Base-by-base conservation (phyloP, 2,797 vertebrate species). In the Danio jaintianensis region DNA sequence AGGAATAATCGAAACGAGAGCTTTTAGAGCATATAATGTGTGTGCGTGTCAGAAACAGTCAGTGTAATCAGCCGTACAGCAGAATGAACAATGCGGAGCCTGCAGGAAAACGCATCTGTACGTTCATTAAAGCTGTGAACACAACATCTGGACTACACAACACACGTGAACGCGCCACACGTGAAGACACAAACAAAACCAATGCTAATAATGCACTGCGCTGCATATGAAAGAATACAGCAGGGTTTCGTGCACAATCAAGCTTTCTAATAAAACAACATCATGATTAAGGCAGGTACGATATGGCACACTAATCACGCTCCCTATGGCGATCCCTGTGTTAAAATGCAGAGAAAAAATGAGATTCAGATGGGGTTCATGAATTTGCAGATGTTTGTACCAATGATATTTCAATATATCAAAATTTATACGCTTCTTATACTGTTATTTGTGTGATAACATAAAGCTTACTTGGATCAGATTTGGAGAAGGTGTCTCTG, bases 401-500 rank as follows among this genome's bases (percentile, higher is more conserved):
- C 18, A 36, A 22, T 53, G 64, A 56, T n/a, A 43, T 71, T 73
- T 72, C 36, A 73, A 45, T 62, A 47, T 12, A 11, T 3, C 29
- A 13, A 29, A 77, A 64, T 36, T 7, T 29, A 45, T 10, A 0
- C 2, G 53, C 52, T 16, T 47, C 58, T 59, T 58, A 15, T 29
- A 40, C 43, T 22, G 67, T 53, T 22, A 70, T 9, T 29, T 12
- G 22, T 58, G 45, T 22, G 13, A 62, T 1, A 47, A 38, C 42
- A 42, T 81, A 42, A 59, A 22, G 64, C 93, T 96, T 96, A 99
- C 97, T 96, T 68, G 97, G 97, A 91, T 99, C 97, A 55, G 97
- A 99, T 90, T 99, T 99, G 89, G 97, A 98, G 94, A 99, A 99
- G 0, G 97, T 99, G 91, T 99, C 97, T 95, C 96, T 95, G 90